Percentiles rank a stretch among this genome's conserved stretches.
Evolutionary conservation across 37 sponge, comb jelly and placozoan genomes (phyloP).

Genomic region (Oopsacas minuta): DNA sequence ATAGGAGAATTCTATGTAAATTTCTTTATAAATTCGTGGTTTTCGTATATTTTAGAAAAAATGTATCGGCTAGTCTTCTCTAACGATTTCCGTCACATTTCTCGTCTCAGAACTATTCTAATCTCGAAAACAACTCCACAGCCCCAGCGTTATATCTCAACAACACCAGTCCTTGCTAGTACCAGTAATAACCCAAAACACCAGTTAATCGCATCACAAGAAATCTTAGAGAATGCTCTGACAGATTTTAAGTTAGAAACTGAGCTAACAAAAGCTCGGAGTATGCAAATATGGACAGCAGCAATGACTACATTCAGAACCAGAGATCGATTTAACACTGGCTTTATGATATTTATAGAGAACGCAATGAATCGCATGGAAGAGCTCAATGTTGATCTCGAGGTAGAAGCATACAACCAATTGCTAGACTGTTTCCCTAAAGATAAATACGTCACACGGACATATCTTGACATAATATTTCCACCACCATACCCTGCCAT

Average conservation of each 20-base stretch:
- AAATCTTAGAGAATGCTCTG: neutral
- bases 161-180: neutral
- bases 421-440: constrained; percentile 67
- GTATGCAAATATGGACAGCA: neutral
- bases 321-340: constrained; percentile 48
- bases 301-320: constrained; percentile 44
- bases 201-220: neutral
- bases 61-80: neutral
- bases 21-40: neutral
- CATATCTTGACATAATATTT: constrained; percentile 67
- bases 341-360: constrained; percentile 61
- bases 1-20: neutral
- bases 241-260: neutral
- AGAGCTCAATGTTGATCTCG: constrained; percentile 52
- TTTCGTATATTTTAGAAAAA: neutral
- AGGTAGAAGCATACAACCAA: constrained; percentile 61
- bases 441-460: constrained; percentile 45
- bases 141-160: neutral
- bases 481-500: constrained; percentile 69
- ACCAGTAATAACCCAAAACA: constrained; percentile 7
- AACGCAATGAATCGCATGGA: constrained; percentile 55
- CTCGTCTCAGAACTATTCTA: neutral
- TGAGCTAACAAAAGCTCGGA: neutral
- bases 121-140: neutral
- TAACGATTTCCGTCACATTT: neutral